A percentile compares a stretch with the other conserved stretches of the same genome.
phyloP scores from a whole-genome alignment of 1,140 invertebrate genomes.

The Drosophila tristis region DNA sequence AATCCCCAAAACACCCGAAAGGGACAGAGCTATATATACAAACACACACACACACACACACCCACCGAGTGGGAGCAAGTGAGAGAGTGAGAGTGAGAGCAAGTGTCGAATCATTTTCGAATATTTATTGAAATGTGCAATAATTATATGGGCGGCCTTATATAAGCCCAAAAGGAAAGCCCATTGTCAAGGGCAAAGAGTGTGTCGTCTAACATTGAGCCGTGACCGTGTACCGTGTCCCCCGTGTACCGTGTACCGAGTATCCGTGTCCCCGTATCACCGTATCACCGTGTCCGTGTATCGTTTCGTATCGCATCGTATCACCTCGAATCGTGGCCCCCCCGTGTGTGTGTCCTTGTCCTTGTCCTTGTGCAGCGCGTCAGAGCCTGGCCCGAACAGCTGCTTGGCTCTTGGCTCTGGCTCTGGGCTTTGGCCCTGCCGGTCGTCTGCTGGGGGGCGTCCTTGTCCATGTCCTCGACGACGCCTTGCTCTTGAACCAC shows the following conservation, averaged over 20 bases:
- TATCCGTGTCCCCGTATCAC: slow-evolving; percentile 1
- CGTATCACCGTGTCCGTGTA: slow-evolving; percentile 16
- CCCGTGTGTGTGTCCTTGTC: slow-evolving; percentile 49
- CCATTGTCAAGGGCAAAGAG: slow-evolving; percentile 54
- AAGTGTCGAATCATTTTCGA: neutral
- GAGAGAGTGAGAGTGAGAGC: slow-evolving; percentile 17
- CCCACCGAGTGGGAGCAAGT: neutral
- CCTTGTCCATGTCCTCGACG: slow-evolving; percentile 21
- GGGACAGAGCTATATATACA: slow-evolving; percentile 1
- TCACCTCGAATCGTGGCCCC: slow-evolving; percentile 9
- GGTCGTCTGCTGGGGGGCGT: slow-evolving; percentile 7
- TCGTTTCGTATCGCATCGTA: slow-evolving; percentile 23
- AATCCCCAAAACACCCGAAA: slow-evolving; percentile 21
- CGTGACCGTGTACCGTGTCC: slow-evolving; percentile 44
- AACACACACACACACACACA: neutral
- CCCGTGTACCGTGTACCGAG: neutral
- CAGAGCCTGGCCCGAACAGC: slow-evolving; percentile 66
- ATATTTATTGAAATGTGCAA: slow-evolving; percentile 40
- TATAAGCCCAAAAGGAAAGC: slow-evolving; percentile 40
- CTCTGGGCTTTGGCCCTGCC: slow-evolving; percentile 20
- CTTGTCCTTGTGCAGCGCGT: slow-evolving; percentile 77
- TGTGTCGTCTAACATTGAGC: slow-evolving; percentile 54
- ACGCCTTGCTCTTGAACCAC: slow-evolving; percentile 44
- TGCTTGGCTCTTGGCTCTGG: slow-evolving; percentile 68
- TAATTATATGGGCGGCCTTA: slow-evolving; percentile 53